Percentiles rank a stretch among this genome's conserved stretches.
phyloP scores from a whole-genome alignment of 2,113 vertebrate species.

The Aegotheles bennettii region DNA sequence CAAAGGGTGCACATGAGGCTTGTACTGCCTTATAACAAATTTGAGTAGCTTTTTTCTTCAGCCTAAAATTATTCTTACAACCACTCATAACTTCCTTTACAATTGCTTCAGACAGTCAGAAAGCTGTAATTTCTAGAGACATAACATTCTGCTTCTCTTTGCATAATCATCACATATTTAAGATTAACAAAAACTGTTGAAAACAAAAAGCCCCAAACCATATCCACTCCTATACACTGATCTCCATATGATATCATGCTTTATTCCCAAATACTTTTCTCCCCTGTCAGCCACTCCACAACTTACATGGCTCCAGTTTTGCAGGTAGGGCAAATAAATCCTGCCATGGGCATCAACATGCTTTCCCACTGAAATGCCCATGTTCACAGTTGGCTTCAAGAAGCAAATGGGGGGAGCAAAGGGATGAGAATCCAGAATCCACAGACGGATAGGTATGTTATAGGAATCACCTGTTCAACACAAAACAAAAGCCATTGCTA shows the following conservation, averaged over 20 bases:
- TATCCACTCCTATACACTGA: not conserved
- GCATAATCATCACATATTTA: not conserved
- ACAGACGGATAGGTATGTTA: constrained; percentile 89
- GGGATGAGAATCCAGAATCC: constrained; percentile 95
- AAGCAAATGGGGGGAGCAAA: constrained; percentile 94
- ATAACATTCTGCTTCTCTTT: not conserved
- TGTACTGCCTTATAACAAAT: not conserved
- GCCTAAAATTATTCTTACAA: not conserved
- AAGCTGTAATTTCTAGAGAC: not conserved
- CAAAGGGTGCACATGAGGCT: not conserved
- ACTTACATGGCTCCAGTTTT: constrained; percentile 93
- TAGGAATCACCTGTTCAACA: constrained; percentile 81
- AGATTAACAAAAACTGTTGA: not conserved
- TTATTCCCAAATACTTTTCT: not conserved
- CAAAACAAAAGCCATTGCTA: constrained; percentile 26
- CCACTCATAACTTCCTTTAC: not conserved
- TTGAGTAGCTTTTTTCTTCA: not conserved
- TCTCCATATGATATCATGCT: not conserved
- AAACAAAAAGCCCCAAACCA: not conserved
- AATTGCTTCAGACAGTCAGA: not conserved
- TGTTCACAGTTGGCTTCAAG: constrained; percentile 86
- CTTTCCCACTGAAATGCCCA: constrained; percentile 89
- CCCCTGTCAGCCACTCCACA: not conserved
- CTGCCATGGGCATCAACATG: constrained; percentile 88
- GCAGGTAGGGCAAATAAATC: constrained; percentile 87